phyloP scores from a whole-genome alignment of 2,888 invertebrate genomes.

The Drosophila conformis region DNA sequence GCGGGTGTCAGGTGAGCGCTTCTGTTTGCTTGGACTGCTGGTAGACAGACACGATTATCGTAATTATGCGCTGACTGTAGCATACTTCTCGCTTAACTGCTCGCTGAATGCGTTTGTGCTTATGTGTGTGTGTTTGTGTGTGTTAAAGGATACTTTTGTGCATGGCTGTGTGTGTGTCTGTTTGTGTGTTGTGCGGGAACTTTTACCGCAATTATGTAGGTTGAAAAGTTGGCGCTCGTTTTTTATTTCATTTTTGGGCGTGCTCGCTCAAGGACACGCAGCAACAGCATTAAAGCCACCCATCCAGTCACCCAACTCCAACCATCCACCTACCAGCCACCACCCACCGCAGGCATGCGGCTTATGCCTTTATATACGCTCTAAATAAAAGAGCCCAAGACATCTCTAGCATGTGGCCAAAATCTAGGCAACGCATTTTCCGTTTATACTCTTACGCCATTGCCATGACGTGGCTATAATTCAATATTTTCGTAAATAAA shows the following conservation, averaged over 20 bases:
- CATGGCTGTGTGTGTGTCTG: constrained; percentile 27
- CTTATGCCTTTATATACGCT: constrained; percentile 73
- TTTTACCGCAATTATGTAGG: constrained; percentile 78
- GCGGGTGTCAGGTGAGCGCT: constrained; percentile 41
- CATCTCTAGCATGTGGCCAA: constrained; percentile 64
- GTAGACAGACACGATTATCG: constrained; percentile 79
- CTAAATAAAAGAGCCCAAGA: constrained; percentile 58
- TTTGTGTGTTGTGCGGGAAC: constrained; percentile 53
- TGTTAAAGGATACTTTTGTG: constrained; percentile 52
- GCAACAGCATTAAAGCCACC: constrained; percentile 17
- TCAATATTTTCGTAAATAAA: constrained; percentile 79
- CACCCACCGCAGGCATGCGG: constrained; percentile 50
- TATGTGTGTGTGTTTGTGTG: constrained; percentile 21
- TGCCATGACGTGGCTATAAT: constrained; percentile 73
- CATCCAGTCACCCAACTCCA: background rate
- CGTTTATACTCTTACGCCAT: constrained; percentile 28
- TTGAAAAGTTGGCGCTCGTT: constrained; percentile 71
- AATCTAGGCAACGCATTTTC: constrained; percentile 67
- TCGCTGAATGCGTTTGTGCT: constrained; percentile 38
- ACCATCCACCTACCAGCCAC: background rate
- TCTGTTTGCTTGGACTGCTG: constrained; percentile 48
- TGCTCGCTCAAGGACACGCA: constrained; percentile 61
- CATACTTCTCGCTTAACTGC: constrained; percentile 64
- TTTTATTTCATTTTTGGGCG: constrained; percentile 57
- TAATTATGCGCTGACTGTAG: constrained; percentile 77